These are phyloP conservation scores for Physocephala rufipes DNA, from an alignment of 2,888 invertebrate genomes.

Conservation along the genomic window DNA sequence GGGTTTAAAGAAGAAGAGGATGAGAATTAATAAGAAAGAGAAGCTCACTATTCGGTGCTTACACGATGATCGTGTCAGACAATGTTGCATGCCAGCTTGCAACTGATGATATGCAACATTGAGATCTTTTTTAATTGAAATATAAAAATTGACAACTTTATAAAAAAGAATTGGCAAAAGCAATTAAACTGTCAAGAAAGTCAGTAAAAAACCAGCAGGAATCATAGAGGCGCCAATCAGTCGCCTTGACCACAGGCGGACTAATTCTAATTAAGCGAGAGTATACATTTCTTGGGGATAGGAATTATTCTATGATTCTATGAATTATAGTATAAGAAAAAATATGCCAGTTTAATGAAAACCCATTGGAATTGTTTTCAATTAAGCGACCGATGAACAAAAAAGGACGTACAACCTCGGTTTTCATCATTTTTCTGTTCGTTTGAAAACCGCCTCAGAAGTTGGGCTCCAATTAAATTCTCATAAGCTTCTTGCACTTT, in stretches of 20 bases:
- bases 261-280: too few relatives aligned
- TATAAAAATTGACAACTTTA: constrained; percentile 22
- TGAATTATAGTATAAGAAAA: too few relatives aligned
- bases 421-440: neutral
- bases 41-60: neutral
- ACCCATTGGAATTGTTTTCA: too few relatives aligned
- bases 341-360: too few relatives aligned
- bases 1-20: neutral
- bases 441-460: too few relatives aligned
- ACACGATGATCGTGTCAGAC: constrained; percentile 10
- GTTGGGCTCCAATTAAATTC: constrained; percentile 1
- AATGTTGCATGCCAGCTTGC: constrained; percentile 7
- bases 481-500: constrained; percentile 16
- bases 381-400: too few relatives aligned
- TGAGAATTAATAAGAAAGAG: too few relatives aligned
- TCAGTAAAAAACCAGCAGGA: neutral
- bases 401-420: too few relatives aligned
- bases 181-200: constrained; percentile 7
- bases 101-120: neutral
- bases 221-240: too few relatives aligned
- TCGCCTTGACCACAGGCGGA: too few relatives aligned
- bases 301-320: too few relatives aligned
- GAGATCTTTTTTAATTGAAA: constrained; percentile 14
- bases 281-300: too few relatives aligned
- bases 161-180: neutral